phyloP scores from a whole-genome alignment of 2,113 vertebrate genomes.

The Bubo blakistoni region DNA sequence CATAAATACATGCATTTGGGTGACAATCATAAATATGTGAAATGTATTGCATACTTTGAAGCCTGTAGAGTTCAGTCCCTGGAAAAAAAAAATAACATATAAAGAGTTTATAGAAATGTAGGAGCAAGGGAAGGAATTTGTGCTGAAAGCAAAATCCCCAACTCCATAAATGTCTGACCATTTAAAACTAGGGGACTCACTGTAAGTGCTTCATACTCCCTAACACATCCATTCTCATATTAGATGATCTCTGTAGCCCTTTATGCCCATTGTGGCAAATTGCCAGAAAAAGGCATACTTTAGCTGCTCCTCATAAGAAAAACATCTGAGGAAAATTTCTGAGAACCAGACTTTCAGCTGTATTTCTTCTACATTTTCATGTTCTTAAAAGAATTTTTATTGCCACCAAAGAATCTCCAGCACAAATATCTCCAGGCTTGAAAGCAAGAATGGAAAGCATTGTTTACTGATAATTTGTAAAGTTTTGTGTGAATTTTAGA shows the following conservation, averaged over 20 bases:
- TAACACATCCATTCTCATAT: neutral
- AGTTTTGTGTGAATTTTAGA: conserved; percentile 32
- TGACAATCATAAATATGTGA: conserved; percentile 15
- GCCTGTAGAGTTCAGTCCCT: neutral
- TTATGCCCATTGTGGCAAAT: neutral
- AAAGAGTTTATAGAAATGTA: neutral
- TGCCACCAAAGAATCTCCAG: neutral
- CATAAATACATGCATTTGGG: conserved; percentile 17
- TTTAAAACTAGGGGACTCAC: neutral
- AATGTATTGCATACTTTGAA: conserved; percentile 9
- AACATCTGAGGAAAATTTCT: conserved; percentile 38
- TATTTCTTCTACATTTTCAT: neutral
- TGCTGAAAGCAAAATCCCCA: neutral
- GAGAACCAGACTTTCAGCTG: conserved; percentile 6
- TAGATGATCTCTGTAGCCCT: conserved; percentile 14
- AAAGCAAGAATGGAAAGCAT: conserved; percentile 8
- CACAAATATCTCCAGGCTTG: neutral
- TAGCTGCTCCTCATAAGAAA: conserved; percentile 12
- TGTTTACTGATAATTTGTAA: conserved; percentile 36
- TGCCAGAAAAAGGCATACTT: conserved; percentile 11
- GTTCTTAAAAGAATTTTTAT: neutral
- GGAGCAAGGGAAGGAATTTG: neutral
- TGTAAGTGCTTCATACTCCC: neutral
- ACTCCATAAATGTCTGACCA: neutral
- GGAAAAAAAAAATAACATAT: neutral